These are phyloP conservation scores for Boloria euphrosyne DNA, from an alignment of 2,888 invertebrate species.

Conservation along the genomic window DNA sequence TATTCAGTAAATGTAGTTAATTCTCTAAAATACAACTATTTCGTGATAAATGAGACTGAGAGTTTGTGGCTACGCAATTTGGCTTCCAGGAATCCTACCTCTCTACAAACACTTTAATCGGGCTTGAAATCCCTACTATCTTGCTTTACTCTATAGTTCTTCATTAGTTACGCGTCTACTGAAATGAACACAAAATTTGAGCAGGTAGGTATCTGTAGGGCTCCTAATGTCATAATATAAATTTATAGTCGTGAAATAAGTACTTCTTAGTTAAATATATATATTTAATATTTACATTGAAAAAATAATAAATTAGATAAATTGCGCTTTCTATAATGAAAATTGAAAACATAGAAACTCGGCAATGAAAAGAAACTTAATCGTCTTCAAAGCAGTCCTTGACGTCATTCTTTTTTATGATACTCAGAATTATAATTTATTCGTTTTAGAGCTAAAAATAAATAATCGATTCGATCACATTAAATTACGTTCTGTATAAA, in stretches of 20 bases:
- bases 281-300: too few relatives aligned
- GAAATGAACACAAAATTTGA: too few relatives aligned
- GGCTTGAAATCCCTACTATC: conserved; percentile 13
- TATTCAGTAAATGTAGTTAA: too few relatives aligned
- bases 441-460: conserved; percentile 12
- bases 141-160: conserved; percentile 17
- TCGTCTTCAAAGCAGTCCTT: background rate
- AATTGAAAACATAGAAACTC: too few relatives aligned
- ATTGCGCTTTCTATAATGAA: too few relatives aligned
- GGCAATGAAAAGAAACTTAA: background rate
- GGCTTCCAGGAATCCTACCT: conserved; percentile 23
- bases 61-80: conserved; percentile 30
- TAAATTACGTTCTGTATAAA: conserved; percentile 43
- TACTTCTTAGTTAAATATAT: too few relatives aligned
- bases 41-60: conserved; percentile 26
- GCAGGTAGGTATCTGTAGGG: too few relatives aligned
- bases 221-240: too few relatives aligned
- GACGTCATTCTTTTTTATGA: background rate
- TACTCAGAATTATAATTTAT: background rate
- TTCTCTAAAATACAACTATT: conserved; percentile 26
- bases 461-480: conserved; percentile 22
- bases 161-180: background rate
- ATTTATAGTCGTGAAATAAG: too few relatives aligned
- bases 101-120: conserved; percentile 26
- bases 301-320: too few relatives aligned